Base-by-base conservation (phyloP, 2,797 vertebrate species). In the Salmo trutta region DNA sequence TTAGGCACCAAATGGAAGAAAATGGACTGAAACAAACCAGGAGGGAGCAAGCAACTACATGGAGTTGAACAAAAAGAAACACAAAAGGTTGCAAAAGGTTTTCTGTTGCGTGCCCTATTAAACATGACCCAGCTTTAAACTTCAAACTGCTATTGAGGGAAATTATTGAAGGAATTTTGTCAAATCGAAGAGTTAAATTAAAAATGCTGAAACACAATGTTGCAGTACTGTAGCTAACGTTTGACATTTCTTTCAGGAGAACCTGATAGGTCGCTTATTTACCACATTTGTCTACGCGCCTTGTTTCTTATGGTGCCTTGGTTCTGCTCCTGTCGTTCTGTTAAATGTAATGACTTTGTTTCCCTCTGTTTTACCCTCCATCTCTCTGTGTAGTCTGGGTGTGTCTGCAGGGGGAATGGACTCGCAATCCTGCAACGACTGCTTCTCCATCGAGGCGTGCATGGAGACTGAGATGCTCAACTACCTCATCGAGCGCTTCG, bases 401-500 rank as follows among this genome's bases (percentile, higher is more conserved):
- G 96, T 96, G 81, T 96, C 95, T 91, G 96, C 96, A 88, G 97
- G 95, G 85, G 93, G 92, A 4, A 93, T 94, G 82, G 91, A 94
- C 84, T 95, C 95, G 4, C 96, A 98, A 88, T 95, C 96, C 81
- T 94, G 95, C 91, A 95, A 95, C 17, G 98, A 99, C 92, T 96
- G 97, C 86, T 99, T 99, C 90, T 97, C 97, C 91, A 99, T 99
- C 80, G 98, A 99, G 88, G 90, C 92, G 0, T 99, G 98, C 93
- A 99, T 98, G 90, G 98, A 99, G 94, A 99, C 98, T 5, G 98
- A 99, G 92, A 99, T 99, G 98, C 96, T 99, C 93, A 99, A 99
- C 98, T 99, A 99, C 98, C 98, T 99, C 98, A 99, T 99, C 41
- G 98, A 99, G 95, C 98, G 98, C 91, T 99, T 99, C 92, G 98